Percentiles rank a stretch among this genome's conserved stretches.
Conservation (phyloP, 2,888 invertebrate genomes). For the Automeris io region DNA sequence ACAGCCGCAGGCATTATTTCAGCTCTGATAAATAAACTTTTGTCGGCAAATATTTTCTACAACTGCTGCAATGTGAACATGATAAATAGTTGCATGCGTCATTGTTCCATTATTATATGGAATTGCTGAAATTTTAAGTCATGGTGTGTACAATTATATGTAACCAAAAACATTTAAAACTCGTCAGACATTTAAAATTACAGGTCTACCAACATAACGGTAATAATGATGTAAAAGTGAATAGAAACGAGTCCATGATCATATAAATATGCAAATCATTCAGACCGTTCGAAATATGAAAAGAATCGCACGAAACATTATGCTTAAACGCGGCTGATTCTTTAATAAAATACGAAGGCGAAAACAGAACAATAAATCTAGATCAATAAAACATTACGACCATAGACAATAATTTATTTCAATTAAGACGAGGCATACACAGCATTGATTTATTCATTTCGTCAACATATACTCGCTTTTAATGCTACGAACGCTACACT, state of each 20-base stretch:
- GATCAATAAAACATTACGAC: not conserved
- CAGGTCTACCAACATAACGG: not conserved
- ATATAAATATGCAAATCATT: constrained; percentile 4
- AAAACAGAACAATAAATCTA: not conserved
- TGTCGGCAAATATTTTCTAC: too few relatives aligned
- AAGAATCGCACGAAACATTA: not conserved
- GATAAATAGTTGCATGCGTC: too few relatives aligned
- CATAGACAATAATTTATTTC: not conserved
- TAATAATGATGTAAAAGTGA: constrained; percentile 1
- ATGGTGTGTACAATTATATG: too few relatives aligned
- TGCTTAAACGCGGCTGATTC: not conserved
- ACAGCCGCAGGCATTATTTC: too few relatives aligned
- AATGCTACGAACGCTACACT: too few relatives aligned
- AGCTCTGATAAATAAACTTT: too few relatives aligned
- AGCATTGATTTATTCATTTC: not conserved
- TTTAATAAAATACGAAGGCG: not conserved
- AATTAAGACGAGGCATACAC: not conserved
- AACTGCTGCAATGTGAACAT: too few relatives aligned
- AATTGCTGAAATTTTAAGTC: too few relatives aligned
- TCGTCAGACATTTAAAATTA: not conserved
- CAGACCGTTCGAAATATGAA: not conserved
- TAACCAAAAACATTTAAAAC: not conserved
- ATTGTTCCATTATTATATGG: too few relatives aligned
- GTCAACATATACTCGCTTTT: not conserved
- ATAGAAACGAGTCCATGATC: constrained; percentile 1